Evolutionary conservation across 35 echinoderm and acorn worm genomes (phyloP).

Genomic region (Apostichopus californicus): DNA sequence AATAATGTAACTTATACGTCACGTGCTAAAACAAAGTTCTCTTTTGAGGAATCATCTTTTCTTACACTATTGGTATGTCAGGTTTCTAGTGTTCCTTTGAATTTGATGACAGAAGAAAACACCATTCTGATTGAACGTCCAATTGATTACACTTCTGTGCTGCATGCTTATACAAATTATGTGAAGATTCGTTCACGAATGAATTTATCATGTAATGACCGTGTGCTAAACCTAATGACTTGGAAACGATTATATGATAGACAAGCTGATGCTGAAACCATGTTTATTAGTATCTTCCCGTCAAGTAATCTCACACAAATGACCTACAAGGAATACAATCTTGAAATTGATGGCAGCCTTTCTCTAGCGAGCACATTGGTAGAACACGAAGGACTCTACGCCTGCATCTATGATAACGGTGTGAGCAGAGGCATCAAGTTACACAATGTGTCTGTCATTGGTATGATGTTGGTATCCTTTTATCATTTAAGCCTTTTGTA

Average conservation of each 20-base stretch:
- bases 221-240: background rate
- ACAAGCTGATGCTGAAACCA: background rate
- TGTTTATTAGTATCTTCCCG: background rate
- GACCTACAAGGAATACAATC: background rate
- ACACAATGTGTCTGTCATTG: background rate
- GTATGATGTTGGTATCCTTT: background rate
- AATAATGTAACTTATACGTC: background rate
- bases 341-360: background rate
- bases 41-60: background rate
- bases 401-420: background rate
- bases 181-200: background rate
- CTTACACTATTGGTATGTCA: background rate
- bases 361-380: background rate
- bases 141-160: background rate
- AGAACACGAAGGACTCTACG: background rate
- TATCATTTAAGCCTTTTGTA: background rate
- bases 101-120: background rate
- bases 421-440: background rate
- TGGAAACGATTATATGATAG: background rate
- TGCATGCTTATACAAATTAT: background rate
- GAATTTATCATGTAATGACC: background rate
- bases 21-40: background rate
- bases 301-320: background rate
- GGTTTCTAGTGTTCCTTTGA: background rate
- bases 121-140: background rate